These are phyloP conservation scores for Amblyjoppa proteus DNA, from an alignment of 2,888 invertebrate species.

Conservation along the genomic window DNA sequence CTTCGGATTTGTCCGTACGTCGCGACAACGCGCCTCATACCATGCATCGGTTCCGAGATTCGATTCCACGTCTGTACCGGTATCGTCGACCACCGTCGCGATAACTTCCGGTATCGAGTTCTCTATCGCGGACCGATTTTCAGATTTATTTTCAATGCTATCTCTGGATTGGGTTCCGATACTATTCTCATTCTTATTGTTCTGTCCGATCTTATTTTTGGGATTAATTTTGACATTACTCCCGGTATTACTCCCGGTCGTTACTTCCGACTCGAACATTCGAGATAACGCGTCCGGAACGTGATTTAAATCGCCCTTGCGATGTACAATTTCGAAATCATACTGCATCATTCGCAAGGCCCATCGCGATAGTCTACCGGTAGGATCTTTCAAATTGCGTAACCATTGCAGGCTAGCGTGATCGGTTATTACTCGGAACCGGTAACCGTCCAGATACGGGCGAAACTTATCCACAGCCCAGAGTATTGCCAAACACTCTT, in stretches of 20 bases:
- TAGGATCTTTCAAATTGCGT: background rate
- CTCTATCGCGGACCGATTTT: too few species aligned
- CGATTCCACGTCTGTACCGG: too few species aligned
- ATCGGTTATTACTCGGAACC: background rate
- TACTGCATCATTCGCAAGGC: background rate
- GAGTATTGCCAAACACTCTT: background rate
- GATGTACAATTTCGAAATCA: background rate
- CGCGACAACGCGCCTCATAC: too few species aligned
- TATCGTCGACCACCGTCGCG: too few species aligned
- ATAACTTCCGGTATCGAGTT: too few species aligned
- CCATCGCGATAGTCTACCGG: background rate
- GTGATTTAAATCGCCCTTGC: background rate
- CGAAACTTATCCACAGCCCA: background rate
- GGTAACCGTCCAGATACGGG: background rate
- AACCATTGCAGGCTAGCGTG: background rate
- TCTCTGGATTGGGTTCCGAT: background rate
- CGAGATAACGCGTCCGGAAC: background rate
- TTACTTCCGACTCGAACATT: background rate
- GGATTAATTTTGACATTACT: too few species aligned
- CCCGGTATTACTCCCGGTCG: background rate
- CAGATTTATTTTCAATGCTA: background rate
- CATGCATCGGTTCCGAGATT: too few species aligned
- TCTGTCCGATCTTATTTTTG: too few species aligned
- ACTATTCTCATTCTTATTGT: too few species aligned
- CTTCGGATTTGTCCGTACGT: too few species aligned